Conservation (phyloP, 1,140 invertebrate genomes). For the Berghia stephanieae region DNA sequence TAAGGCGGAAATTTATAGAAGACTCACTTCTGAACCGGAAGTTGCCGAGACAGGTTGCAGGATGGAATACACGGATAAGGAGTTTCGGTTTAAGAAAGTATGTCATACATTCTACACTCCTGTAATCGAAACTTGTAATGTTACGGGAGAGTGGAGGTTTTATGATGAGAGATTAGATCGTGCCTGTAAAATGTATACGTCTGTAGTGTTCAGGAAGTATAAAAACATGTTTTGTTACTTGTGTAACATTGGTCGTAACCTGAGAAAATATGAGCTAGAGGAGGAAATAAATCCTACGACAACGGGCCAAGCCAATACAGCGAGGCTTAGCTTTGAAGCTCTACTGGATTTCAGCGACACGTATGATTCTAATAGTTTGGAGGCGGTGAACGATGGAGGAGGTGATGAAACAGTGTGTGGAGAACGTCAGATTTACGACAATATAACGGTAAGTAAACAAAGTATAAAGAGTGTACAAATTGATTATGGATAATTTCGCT, state of each 20-base stretch:
- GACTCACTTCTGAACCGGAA: too few species aligned
- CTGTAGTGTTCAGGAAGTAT: constrained; percentile 9
- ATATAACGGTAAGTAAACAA: not conserved
- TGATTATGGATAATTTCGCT: not conserved
- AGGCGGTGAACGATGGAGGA: not conserved
- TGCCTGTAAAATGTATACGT: constrained; percentile 8
- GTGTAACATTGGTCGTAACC: not conserved
- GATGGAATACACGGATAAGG: too few species aligned
- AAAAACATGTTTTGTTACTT: constrained; percentile 20
- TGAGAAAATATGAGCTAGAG: not conserved
- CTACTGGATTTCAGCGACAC: not conserved
- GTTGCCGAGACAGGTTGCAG: too few species aligned
- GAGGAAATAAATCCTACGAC: not conserved
- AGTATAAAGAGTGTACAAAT: not conserved
- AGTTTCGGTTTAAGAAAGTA: too few species aligned
- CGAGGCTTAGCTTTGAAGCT: not conserved
- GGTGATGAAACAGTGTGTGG: too few species aligned
- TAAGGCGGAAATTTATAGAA: too few species aligned
- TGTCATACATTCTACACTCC: not conserved
- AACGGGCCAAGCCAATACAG: not conserved
- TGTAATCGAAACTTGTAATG: constrained; percentile 22
- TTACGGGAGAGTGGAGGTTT: constrained; percentile 1
- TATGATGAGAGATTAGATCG: constrained; percentile 22
- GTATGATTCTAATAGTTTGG: not conserved
- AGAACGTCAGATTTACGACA: not conserved